Conservation (phyloP, 2,888 invertebrate species). For the Pyrocoelia pectoralis region DNA sequence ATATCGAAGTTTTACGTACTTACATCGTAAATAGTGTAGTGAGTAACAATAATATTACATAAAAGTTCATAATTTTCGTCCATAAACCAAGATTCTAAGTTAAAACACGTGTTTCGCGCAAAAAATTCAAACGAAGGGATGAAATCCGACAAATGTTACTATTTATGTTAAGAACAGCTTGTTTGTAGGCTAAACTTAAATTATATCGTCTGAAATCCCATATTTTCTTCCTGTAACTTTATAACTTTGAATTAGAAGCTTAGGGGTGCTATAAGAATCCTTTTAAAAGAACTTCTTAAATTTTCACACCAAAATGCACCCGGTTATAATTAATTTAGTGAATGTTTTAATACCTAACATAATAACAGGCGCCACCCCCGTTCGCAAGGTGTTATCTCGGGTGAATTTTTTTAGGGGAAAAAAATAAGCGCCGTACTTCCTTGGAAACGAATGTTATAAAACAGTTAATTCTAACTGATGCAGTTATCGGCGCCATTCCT, state of each 20-base stretch:
- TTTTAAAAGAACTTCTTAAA: background rate
- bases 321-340: background rate
- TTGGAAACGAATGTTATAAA: background rate
- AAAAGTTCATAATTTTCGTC: constrained; percentile 5
- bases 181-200: background rate
- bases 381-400: too few relatives aligned
- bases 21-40: background rate
- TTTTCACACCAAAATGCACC: background rate
- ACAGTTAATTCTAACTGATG: constrained; percentile 1
- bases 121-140: constrained; percentile 8
- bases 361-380: too few relatives aligned
- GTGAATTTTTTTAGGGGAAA: too few relatives aligned
- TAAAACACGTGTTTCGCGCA: background rate
- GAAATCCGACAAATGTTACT: background rate
- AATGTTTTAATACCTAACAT: too few relatives aligned
- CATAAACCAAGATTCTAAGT: background rate
- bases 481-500: background rate
- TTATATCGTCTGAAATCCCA: background rate
- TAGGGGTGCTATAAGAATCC: constrained; percentile 7
- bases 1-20: constrained; percentile 24
- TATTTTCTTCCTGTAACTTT: constrained; percentile 3
- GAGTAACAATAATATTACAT: background rate
- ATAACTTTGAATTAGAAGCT: constrained; percentile 1
- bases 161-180: background rate
- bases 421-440: background rate